phyloP scores from a whole-genome alignment of 2,113 vertebrate genomes.

The Mus spicilegus region DNA sequence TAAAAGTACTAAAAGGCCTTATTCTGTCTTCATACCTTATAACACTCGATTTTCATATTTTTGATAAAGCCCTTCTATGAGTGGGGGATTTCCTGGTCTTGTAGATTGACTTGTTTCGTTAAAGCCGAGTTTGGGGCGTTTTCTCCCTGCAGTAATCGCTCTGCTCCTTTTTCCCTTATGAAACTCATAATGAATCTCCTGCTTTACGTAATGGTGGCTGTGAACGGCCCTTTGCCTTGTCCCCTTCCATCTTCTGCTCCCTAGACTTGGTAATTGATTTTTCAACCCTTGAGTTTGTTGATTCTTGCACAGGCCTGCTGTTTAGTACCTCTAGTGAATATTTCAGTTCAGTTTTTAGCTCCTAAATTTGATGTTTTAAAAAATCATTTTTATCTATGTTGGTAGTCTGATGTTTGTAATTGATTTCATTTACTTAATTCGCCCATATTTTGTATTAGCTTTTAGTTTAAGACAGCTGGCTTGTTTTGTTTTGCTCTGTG shows the following conservation, averaged over 20 bases:
- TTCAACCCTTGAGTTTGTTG: neutral
- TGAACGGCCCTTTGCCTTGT: neutral
- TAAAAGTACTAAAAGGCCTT: neutral
- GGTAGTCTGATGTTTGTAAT: conserved; percentile 13
- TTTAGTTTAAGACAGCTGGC: neutral
- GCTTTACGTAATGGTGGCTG: neutral
- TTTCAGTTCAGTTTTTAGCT: conserved; percentile 26
- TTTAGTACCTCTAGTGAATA: neutral
- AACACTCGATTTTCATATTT: neutral
- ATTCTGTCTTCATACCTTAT: neutral
- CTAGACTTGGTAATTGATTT: neutral
- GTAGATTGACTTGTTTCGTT: conserved; percentile 7
- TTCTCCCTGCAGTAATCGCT: conserved; percentile 34
- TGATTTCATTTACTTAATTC: conserved; percentile 18
- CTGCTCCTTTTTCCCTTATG: neutral
- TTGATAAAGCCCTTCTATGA: neutral
- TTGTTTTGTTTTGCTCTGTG: neutral
- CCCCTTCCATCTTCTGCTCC: neutral
- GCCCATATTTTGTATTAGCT: conserved; percentile 10
- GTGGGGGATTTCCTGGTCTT: neutral
- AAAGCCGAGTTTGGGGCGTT: conserved; percentile 24
- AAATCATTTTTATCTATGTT: conserved; percentile 7
- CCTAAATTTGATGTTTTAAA: conserved; percentile 18
- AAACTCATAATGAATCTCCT: neutral
- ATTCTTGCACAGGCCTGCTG: neutral